Evolutionary conservation across 2,797 vertebrate genomes (phyloP).

Genomic region (Poecile montanus): DNA sequence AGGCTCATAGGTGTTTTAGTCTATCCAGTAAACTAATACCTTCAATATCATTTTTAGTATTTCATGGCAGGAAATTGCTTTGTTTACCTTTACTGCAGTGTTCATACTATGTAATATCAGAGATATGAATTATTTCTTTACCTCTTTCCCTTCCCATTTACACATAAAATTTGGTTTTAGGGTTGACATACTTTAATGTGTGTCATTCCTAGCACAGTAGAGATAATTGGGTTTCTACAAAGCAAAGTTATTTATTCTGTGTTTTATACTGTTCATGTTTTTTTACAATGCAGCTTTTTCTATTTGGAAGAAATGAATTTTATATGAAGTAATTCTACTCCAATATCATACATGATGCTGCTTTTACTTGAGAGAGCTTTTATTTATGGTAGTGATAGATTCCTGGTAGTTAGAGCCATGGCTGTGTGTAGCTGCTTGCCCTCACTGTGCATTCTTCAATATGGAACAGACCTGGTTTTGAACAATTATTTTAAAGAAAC

Average conservation of each 20-base stretch:
- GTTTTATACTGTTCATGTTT: neutral
- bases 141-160: neutral
- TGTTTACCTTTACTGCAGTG: neutral
- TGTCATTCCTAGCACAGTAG: neutral
- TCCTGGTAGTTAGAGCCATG: neutral
- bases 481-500: neutral
- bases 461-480: neutral
- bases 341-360: neutral
- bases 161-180: neutral
- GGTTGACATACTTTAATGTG: neutral
- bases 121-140: neutral
- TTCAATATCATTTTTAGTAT: neutral
- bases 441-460: neutral
- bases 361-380: neutral
- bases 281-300: neutral
- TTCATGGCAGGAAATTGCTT: neutral
- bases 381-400: neutral
- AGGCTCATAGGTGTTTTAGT: neutral
- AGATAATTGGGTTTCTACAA: neutral
- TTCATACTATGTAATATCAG: rapidly evolving
- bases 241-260: neutral
- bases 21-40: neutral
- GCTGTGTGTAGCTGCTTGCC: neutral
- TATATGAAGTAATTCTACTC: neutral
- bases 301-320: neutral